These are phyloP conservation scores for Taphrorychus bicolor DNA, from an alignment of 2,888 invertebrate species.

Conservation along the genomic window DNA sequence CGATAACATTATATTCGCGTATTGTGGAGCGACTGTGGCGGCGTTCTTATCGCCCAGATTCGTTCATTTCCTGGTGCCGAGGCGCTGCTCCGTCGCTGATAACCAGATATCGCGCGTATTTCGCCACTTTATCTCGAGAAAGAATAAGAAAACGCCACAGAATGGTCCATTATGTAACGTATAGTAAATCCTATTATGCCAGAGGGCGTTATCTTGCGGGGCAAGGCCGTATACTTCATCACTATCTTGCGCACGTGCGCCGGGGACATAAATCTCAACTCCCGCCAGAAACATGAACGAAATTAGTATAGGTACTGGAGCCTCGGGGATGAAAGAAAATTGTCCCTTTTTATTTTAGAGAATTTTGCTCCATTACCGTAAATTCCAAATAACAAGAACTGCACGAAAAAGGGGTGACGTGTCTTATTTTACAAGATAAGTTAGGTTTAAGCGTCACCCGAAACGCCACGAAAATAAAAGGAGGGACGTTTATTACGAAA, in stretches of 20 bases:
- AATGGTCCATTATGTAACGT: slow-evolving; percentile 63
- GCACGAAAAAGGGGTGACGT: too few relatives aligned
- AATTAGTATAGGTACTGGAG: slow-evolving; percentile 6
- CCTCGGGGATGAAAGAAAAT: background rate
- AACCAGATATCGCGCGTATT: slow-evolving; percentile 62
- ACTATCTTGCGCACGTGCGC: slow-evolving; percentile 60
- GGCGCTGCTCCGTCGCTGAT: slow-evolving; percentile 60
- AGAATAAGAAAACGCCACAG: slow-evolving; percentile 63
- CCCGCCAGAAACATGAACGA: background rate
- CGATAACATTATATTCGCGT: slow-evolving; percentile 58
- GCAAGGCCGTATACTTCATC: slow-evolving; percentile 59
- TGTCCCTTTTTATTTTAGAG: background rate
- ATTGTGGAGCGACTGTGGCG: slow-evolving; percentile 54
- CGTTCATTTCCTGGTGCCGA: slow-evolving; percentile 60
- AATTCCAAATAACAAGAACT: too few relatives aligned
- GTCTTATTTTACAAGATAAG: too few relatives aligned
- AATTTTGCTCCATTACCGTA: background rate
- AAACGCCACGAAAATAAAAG: slow-evolving; percentile 6
- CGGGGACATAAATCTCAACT: slow-evolving; percentile 54
- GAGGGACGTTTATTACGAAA: slow-evolving; percentile 50
- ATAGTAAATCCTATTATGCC: slow-evolving; percentile 63
- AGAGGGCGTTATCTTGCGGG: slow-evolving; percentile 60
- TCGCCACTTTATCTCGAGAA: slow-evolving; percentile 61
- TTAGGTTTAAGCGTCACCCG: too few relatives aligned
- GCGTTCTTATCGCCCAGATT: slow-evolving; percentile 60